These are phyloP conservation scores for Leptopilina myrica DNA, from an alignment of 2,888 invertebrate genomes.

Conservation along the genomic window DNA sequence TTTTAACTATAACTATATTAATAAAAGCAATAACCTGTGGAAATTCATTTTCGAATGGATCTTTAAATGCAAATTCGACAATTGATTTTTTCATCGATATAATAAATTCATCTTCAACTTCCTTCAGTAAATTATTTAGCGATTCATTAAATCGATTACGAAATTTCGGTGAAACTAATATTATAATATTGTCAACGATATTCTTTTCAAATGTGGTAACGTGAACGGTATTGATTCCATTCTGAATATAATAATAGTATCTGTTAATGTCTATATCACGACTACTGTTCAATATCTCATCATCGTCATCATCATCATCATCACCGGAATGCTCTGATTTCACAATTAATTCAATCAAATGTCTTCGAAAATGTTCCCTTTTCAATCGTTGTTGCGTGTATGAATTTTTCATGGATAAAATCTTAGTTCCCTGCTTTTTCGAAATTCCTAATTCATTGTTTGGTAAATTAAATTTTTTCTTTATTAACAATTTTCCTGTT, in stretches of 20 bases:
- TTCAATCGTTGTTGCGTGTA: constrained; percentile 84
- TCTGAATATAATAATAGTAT: constrained; percentile 93
- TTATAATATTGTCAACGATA: constrained; percentile 83
- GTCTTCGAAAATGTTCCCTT: constrained; percentile 88
- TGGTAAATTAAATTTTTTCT: constrained; percentile 75
- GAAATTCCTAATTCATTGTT: constrained; percentile 41
- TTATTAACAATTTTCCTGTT: constrained; percentile 75
- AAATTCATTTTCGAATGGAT: constrained; percentile 78
- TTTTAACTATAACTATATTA: background rate
- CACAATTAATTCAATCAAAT: constrained; percentile 87
- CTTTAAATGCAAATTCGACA: constrained; percentile 92
- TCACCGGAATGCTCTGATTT: constrained; percentile 78
- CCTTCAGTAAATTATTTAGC: constrained; percentile 82
- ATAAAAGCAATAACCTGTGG: constrained; percentile 14
- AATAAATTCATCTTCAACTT: constrained; percentile 91
- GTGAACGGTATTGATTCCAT: constrained; percentile 93
- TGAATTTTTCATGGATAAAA: constrained; percentile 76
- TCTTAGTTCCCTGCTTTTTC: constrained; percentile 41
- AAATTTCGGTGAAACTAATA: constrained; percentile 81
- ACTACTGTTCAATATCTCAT: constrained; percentile 76
- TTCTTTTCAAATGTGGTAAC: constrained; percentile 89
- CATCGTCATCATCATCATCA: constrained; percentile 59
- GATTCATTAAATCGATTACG: constrained; percentile 80
- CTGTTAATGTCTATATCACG: constrained; percentile 83
- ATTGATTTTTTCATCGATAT: constrained; percentile 93